Evolutionary conservation across 2,888 invertebrate species (phyloP), one percentile per base, ranked within the genome.

Genomic region (Helicoverpa assulta): DNA sequence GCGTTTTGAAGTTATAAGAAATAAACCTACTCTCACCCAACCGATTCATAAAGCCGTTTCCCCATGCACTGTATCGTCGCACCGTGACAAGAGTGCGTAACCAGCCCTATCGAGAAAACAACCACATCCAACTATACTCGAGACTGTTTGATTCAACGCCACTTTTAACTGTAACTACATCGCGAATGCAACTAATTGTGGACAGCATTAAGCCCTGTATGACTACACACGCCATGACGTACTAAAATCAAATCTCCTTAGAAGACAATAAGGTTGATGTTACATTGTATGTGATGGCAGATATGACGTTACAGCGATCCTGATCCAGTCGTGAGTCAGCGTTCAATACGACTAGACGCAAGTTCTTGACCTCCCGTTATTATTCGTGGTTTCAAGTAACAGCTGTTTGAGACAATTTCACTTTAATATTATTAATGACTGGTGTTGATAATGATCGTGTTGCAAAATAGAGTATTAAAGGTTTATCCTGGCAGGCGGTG

Each of bases 261-360:
- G 5, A 55, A 37, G 1, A 33, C 0, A 14, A 73, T 83, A 86
- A 71, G 73, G 75, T 69, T n/a, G 50, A 57, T 59, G 43, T 67
- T 73, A 3, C 16, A 54, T 18, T 64, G 61, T 66, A 37, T 55
- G 18, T 40, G 12, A 26, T 12, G 43, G 70, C 37, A 62, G 70
- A 81, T 89, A 69, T 8, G 74, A 61, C 81, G 69, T 86, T 85
- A 63, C 64, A 63, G 12, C 43, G 60, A 18, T 64, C 43, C 18
- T n/a, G 26, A 33, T 43, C 61, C n/a, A 67, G 71, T 81, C 61
- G 84, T 90, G 92, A 93, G 88, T 93, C 92, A 92, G 87, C 89
- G 91, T 84, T 92, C 91, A 90, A 92, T 92, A 89, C 88, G 91
- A 89, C 93, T 93, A 94, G 93, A 92, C 92, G 82, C 72, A 68